phyloP scores from a whole-genome alignment of 2,113 vertebrate species.

The Nerophis ophidion region DNA sequence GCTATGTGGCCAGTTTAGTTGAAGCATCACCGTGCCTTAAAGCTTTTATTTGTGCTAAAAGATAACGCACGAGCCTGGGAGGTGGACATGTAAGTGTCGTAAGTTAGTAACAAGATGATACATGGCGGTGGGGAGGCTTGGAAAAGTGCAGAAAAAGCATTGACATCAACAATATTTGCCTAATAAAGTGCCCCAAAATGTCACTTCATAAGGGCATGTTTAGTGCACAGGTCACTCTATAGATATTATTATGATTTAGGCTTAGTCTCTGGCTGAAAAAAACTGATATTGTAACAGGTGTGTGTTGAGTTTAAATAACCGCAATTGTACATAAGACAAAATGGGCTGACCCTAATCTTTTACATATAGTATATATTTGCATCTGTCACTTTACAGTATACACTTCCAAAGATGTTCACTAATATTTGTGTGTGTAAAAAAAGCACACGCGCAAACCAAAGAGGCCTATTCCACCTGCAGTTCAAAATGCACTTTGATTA shows the following conservation, averaged over 20 bases:
- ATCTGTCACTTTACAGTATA: neutral
- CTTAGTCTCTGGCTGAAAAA: neutral
- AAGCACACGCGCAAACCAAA: slow-evolving; percentile 3
- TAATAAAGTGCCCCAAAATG: no score
- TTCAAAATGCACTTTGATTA: slow-evolving; percentile 56
- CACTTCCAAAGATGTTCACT: neutral
- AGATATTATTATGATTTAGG: neutral
- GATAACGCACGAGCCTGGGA: slow-evolving; percentile 1
- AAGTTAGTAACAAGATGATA: neutral
- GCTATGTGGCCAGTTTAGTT: neutral
- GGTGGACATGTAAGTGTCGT: neutral
- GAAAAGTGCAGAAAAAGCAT: no score
- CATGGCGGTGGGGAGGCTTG: no score
- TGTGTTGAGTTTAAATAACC: neutral
- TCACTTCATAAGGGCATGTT: no score
- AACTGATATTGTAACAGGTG: neutral
- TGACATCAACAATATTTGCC: no score
- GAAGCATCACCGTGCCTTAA: neutral
- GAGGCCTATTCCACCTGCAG: slow-evolving; percentile 29
- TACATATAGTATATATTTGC: neutral
- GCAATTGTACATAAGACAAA: neutral
- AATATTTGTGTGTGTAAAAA: neutral
- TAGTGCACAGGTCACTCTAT: neutral
- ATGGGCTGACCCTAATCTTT: neutral
- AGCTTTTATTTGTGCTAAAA: neutral